These are phyloP conservation scores for Conus ventricosus DNA, from an alignment of 1,140 invertebrate genomes.

Conservation along the genomic window DNA sequence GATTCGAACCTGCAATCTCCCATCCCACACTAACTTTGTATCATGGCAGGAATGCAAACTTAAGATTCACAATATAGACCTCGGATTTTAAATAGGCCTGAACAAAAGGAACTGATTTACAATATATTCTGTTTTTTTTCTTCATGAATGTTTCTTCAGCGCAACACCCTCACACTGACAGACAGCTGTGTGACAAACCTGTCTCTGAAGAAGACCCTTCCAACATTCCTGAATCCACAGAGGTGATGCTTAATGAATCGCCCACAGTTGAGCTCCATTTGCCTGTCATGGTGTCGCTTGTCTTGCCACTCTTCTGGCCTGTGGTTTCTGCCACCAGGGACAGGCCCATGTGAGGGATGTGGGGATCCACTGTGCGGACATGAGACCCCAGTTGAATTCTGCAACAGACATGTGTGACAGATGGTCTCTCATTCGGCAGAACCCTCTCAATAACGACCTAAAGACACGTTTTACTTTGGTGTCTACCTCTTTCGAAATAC, in stretches of 20 bases:
- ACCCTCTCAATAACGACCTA: too few relatives aligned
- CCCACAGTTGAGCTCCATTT: not conserved
- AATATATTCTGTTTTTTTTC: too few relatives aligned
- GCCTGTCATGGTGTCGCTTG: not conserved
- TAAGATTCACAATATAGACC: too few relatives aligned
- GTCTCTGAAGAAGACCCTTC: conserved; percentile 19
- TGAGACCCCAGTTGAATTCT: conserved; percentile 87
- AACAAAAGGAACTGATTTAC: too few relatives aligned
- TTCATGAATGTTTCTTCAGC: not conserved
- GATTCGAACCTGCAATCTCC: too few relatives aligned
- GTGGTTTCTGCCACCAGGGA: not conserved
- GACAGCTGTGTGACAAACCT: not conserved
- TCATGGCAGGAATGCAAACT: too few relatives aligned
- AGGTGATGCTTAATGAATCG: conserved; percentile 58
- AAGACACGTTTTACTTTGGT: too few relatives aligned
- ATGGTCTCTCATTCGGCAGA: too few relatives aligned
- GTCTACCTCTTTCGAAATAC: too few relatives aligned
- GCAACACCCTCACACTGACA: not conserved
- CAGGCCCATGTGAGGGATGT: conserved; percentile 87
- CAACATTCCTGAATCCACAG: conserved; percentile 59
- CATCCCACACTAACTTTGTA: too few relatives aligned
- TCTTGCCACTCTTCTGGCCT: not conserved
- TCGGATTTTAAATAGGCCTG: too few relatives aligned
- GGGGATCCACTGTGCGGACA: conserved; percentile 87
- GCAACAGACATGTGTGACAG: conserved; percentile 38